phyloP scores from a whole-genome alignment of 2,113 vertebrate species.

The Shinisaurus crocodilurus region DNA sequence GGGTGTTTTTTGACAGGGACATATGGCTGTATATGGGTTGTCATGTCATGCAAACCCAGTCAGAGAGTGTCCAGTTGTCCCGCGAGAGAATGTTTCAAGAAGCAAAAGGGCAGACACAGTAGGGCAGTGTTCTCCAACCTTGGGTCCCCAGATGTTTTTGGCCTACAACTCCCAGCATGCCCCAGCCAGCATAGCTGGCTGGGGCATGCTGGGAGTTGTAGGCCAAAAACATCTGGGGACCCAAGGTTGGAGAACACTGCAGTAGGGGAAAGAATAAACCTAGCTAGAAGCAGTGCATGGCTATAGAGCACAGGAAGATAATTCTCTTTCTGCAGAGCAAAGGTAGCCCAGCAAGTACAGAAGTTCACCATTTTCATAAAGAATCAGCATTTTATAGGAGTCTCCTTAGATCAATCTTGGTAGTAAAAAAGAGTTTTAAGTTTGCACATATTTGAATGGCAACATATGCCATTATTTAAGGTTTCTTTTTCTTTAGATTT shows the following conservation, averaged over 20 bases:
- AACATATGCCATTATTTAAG: not conserved
- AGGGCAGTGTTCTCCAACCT: too few species aligned
- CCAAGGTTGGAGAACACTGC: too few species aligned
- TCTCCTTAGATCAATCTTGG: not conserved
- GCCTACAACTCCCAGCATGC: too few species aligned
- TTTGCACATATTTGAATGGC: not conserved
- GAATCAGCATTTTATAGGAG: not conserved
- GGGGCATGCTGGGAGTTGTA: too few species aligned
- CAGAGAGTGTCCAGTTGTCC: not conserved
- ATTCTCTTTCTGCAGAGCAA: not conserved
- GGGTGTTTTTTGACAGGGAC: too few species aligned
- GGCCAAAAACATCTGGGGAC: too few species aligned
- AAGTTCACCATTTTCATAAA: not conserved
- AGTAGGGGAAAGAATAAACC: not conserved
- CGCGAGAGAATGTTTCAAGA: not conserved
- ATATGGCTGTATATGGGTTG: too few species aligned
- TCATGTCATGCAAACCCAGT: too few species aligned
- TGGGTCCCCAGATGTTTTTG: too few species aligned
- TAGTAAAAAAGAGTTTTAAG: not conserved
- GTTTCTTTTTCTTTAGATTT: not conserved
- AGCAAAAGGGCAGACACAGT: not conserved
- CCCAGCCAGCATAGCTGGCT: too few species aligned
- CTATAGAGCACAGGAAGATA: not conserved
- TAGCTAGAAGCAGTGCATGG: not conserved
- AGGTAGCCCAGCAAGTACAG: not conserved